Conservation (phyloP, 1,140 invertebrate species). For the Zaprionus taronus region DNA sequence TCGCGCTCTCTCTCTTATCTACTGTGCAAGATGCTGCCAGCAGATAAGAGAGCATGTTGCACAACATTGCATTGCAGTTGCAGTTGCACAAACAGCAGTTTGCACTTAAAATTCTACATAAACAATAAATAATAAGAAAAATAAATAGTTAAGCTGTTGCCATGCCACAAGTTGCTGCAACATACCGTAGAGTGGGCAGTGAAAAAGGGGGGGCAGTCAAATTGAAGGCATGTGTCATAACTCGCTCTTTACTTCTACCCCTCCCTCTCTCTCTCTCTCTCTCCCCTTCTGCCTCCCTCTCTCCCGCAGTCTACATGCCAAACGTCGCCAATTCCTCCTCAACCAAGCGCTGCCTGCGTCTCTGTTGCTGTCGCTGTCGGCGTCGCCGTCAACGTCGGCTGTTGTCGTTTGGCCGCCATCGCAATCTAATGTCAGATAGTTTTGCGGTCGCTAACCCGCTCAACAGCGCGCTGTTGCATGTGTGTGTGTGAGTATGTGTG, state of each 20-base stretch:
- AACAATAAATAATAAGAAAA: conserved; percentile 64
- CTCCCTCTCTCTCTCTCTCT: not conserved
- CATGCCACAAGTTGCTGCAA: conserved; percentile 54
- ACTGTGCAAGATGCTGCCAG: conserved; percentile 51
- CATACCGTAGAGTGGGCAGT: not conserved
- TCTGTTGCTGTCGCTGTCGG: conserved; percentile 9
- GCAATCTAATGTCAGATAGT: conserved; percentile 85
- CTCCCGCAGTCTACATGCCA: conserved; percentile 55
- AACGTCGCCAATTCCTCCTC: conserved; percentile 28
- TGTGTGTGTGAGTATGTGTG: conserved; percentile 2
- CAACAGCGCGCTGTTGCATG: conserved; percentile 39
- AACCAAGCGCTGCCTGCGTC: conserved; percentile 34
- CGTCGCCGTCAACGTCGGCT: conserved; percentile 71
- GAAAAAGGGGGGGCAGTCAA: conserved; percentile 32
- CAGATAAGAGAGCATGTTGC: conserved; percentile 54
- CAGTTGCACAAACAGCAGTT: conserved; percentile 69
- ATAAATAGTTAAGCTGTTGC: conserved; percentile 47
- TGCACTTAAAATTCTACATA: conserved; percentile 76
- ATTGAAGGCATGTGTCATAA: conserved; percentile 74
- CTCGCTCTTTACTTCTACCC: conserved; percentile 15
- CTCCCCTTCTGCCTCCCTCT: not conserved
- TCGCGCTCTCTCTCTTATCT: conserved; percentile 16
- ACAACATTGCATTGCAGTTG: not conserved
- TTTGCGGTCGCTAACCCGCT: conserved; percentile 84
- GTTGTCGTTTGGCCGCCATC: conserved; percentile 84